Conservation (phyloP, 2,113 vertebrate species). For the Nymphicus hollandicus region DNA sequence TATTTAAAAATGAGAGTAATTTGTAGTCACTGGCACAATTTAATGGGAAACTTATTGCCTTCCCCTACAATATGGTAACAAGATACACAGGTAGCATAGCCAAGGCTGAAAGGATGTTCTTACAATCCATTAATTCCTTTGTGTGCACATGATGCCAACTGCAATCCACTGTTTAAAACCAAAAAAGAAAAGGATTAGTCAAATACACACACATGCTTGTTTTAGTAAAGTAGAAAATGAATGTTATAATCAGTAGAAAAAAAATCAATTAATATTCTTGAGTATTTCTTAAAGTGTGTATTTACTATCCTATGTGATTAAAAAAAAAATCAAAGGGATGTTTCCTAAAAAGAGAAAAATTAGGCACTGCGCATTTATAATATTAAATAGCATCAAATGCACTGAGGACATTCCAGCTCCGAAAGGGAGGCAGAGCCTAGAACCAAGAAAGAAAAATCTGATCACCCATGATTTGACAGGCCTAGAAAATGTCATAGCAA, state of each 20-base stretch:
- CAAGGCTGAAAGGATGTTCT: background rate
- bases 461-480: background rate
- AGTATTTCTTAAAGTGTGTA: background rate
- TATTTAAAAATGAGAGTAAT: background rate
- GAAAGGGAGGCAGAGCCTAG: accelerated
- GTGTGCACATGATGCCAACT: background rate
- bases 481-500: background rate
- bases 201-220: background rate
- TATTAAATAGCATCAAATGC: background rate
- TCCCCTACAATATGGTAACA: background rate
- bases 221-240: background rate
- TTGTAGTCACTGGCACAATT: background rate
- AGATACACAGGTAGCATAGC: background rate
- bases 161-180: background rate
- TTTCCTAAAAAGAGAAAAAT: background rate
- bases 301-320: background rate
- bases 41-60: background rate
- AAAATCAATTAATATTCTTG: background rate
- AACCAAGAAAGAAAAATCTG: background rate
- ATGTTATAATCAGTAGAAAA: background rate
- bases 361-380: background rate
- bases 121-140: background rate
- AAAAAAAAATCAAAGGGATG: background rate
- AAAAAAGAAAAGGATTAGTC: background rate
- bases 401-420: background rate